Conservation (phyloP, 2,888 invertebrate species). For the Amaurobius ferox region DNA sequence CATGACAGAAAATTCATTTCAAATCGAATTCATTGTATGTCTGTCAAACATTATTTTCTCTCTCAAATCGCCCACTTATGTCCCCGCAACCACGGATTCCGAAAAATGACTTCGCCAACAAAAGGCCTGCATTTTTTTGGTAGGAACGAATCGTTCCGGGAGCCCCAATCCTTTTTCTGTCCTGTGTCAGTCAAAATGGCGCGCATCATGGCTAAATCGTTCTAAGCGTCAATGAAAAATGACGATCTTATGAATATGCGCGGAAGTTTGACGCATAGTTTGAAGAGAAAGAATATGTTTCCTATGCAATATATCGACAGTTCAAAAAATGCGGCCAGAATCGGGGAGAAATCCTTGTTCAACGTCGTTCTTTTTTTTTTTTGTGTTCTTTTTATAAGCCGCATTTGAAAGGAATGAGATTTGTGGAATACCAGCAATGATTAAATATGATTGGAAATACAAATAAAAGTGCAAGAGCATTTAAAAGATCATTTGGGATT, state of each 20-base stretch:
- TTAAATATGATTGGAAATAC: too few relatives aligned
- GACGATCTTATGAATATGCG: slow-evolving; percentile 10
- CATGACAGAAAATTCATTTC: too few relatives aligned
- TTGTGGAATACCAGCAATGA: too few relatives aligned
- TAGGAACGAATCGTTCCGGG: slow-evolving; percentile 4
- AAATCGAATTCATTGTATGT: neutral
- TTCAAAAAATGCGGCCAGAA: too few relatives aligned
- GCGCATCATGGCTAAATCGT: neutral
- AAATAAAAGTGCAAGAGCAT: too few relatives aligned
- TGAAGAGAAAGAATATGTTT: neutral
- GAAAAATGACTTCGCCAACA: slow-evolving; percentile 15
- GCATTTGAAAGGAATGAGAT: too few relatives aligned
- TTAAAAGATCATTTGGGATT: too few relatives aligned
- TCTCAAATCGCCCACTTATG: slow-evolving; percentile 7
- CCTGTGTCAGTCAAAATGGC: slow-evolving; percentile 3
- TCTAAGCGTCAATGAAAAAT: neutral
- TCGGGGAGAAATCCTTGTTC: too few relatives aligned
- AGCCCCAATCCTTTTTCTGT: neutral
- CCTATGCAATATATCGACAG: neutral
- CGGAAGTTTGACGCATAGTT: slow-evolving; percentile 12
- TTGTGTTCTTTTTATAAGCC: too few relatives aligned
- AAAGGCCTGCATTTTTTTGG: slow-evolving; percentile 6
- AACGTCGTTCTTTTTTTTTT: too few relatives aligned
- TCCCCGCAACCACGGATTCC: neutral
- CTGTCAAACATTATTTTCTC: slow-evolving; percentile 9